Evolutionary conservation across 1,140 invertebrate genomes (phyloP).

Genomic region (Mactra quadrangularis): DNA sequence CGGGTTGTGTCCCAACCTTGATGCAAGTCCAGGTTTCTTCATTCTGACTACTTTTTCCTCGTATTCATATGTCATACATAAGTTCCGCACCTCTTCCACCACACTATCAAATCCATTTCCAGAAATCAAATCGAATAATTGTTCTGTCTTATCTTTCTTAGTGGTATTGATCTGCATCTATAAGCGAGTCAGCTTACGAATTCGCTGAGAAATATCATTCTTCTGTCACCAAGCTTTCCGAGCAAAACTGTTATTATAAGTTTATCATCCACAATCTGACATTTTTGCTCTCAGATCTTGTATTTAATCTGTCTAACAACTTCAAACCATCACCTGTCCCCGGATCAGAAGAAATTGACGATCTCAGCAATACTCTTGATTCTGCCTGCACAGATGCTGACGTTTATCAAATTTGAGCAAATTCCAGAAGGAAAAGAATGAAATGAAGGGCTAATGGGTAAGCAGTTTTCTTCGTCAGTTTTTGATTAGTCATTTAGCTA

Average conservation of each 20-base stretch:
- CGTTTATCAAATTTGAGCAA: no score
- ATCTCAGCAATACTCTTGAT: neutral
- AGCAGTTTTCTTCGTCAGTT: no score
- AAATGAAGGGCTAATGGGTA: no score
- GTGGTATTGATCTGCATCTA: conserved; percentile 2
- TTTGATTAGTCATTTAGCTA: no score
- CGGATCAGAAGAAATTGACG: neutral
- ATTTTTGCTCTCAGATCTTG: neutral
- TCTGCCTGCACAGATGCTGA: no score
- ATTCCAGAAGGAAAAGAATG: no score
- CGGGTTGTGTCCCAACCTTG: conserved; percentile 42
- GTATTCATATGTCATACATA: conserved; percentile 3
- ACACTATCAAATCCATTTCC: conserved; percentile 25
- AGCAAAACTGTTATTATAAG: neutral
- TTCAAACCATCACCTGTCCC: neutral
- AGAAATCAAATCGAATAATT: neutral
- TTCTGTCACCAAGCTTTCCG: conserved; percentile 5
- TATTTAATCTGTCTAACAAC: neutral
- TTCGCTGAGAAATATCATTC: conserved; percentile 17
- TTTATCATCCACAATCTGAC: neutral
- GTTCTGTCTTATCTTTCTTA: neutral
- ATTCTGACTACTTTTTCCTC: conserved; percentile 19
- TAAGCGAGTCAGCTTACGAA: neutral
- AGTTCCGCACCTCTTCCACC: neutral
- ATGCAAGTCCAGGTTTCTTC: conserved; percentile 34